phyloP scores from a whole-genome alignment of 2,113 vertebrate genomes.

The Eurypyga helias region DNA sequence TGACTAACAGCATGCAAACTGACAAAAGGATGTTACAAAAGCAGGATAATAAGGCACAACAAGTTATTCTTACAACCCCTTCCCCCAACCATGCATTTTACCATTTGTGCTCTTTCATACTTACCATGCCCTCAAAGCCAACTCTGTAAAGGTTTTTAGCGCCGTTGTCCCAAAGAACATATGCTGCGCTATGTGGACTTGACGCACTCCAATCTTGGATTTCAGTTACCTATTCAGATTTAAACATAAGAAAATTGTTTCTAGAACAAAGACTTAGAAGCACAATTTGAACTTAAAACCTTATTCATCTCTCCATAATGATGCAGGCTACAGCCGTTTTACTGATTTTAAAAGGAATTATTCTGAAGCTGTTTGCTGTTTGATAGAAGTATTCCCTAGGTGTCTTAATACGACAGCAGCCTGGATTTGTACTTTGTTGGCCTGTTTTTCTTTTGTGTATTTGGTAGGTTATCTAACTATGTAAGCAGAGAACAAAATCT shows the following conservation, averaged over 20 bases:
- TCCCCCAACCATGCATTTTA: background rate
- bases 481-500: background rate
- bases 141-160: conserved; percentile 99
- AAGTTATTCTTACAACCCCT: conserved; percentile 27
- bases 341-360: background rate
- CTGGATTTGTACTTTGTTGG: background rate
- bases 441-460: background rate
- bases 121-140: conserved; percentile 99
- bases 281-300: background rate
- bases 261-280: background rate
- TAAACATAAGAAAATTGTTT: background rate
- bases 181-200: conserved; percentile 96
- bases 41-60: conserved; percentile 51
- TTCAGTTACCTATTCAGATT: conserved; percentile 89
- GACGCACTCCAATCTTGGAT: conserved; percentile 99
- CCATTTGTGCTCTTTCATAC: conserved; percentile 64
- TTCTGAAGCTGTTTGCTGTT: background rate
- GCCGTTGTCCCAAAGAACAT: conserved; percentile 99
- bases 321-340: background rate
- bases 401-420: background rate
- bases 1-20: conserved; percentile 63
- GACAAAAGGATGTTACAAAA: conserved; percentile 74
- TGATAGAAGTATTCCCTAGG: background rate
- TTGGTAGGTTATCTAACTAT: background rate
- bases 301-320: background rate